Percentiles rank a stretch among this genome's conserved stretches.
These are phyloP conservation scores for Brachyptera risi DNA, from an alignment of 2,888 invertebrate genomes.

Conservation along the genomic window DNA sequence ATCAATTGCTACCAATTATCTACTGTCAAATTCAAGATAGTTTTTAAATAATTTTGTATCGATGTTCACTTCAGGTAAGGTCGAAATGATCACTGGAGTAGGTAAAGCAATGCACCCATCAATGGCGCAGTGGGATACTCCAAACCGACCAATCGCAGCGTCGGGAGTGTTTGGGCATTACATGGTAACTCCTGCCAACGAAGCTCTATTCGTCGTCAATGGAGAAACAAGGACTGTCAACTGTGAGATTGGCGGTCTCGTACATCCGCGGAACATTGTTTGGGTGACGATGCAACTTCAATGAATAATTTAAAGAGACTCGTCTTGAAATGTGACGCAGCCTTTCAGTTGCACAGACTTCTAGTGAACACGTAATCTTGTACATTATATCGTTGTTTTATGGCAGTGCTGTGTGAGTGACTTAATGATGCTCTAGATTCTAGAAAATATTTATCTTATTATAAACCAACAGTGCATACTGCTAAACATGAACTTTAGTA, in stretches of 20 bases:
- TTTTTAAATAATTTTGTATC: no score
- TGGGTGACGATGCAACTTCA: conserved; percentile 61
- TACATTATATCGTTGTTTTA: no score
- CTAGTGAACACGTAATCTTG: not conserved
- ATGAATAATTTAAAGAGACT: conserved; percentile 41
- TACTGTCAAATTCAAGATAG: no score
- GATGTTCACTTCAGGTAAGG: conserved; percentile 63
- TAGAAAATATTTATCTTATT: not conserved
- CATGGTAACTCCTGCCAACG: conserved; percentile 66
- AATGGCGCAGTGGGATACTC: conserved; percentile 59
- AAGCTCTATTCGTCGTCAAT: conserved; percentile 66
- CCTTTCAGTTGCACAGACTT: not conserved
- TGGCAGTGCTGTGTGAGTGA: no score
- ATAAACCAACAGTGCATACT: no score
- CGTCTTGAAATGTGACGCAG: not conserved
- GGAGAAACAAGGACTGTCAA: conserved; percentile 66
- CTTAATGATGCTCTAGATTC: no score
- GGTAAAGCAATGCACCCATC: conserved; percentile 56
- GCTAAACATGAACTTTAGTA: no score
- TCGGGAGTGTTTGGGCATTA: conserved; percentile 68
- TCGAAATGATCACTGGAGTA: conserved; percentile 70
- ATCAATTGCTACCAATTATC: no score
- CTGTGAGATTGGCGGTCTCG: conserved; percentile 67
- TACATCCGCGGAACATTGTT: conserved; percentile 59
- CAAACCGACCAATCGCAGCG: conserved; percentile 61